Base-by-base conservation (phyloP, 1,140 invertebrate species). In the Zaprionus davidi region DNA sequence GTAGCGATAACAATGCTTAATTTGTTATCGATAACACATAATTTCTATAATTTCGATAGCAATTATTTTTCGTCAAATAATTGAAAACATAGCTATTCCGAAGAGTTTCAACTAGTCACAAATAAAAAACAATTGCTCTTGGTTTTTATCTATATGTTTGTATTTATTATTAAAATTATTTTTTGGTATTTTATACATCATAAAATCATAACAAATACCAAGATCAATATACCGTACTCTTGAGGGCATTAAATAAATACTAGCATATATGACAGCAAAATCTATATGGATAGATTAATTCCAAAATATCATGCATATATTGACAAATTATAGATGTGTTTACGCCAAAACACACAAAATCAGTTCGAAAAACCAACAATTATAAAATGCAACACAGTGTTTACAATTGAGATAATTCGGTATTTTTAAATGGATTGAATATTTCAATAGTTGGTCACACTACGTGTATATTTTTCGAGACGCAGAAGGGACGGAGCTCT, bases 401-500 rank as follows among this genome's bases (percentile, higher is more conserved):
- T 84, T 84, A 84, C 82, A 84, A 81, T 26, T 68, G 26, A 12
- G 13, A 41, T 53, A 12, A 24, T 36, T 5, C 15, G 62, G 67
- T 59, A 22, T 68, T 60, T 74, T 71, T 65, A 65, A 59, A 60
- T 12, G 5, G 7, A 36, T 79, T 77, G 5, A 2, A 7, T 4
- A 20, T 57, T 55, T 2, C 4, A n/a, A 9, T n/a, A 51, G 46
- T 36, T 76, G 84, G 84, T 44, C 79, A 67, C 81, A 64, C 69
- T 44, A 2, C 58, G 67, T 75, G 55, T 88, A 51, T 84, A 81
- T 81, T 85, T 88, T 90, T 88, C 78, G 78, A 88, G 84, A 88
- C 84, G 84, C 84, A 88, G 84, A 87, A 87, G 85, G 81, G 63
- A 81, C 73, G 84, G 80, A 80, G 63, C 57, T 74, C 81, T 88